These are phyloP conservation scores for Esox lucius DNA, from an alignment of 2,797 vertebrate genomes.

Conservation along the genomic window DNA sequence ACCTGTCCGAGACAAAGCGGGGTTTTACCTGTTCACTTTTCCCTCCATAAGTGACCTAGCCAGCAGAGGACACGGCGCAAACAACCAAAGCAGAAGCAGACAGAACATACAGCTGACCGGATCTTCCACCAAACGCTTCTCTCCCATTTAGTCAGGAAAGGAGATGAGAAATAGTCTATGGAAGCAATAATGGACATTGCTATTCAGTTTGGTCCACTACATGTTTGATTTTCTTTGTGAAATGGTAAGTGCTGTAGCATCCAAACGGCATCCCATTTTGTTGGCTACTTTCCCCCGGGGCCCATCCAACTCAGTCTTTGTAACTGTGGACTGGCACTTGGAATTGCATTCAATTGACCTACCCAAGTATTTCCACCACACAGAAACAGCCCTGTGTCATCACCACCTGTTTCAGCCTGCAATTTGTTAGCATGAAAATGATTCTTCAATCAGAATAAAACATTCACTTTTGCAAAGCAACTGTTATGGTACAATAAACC, in stretches of 20 bases:
- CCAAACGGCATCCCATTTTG: no score
- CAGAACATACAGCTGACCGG: neutral
- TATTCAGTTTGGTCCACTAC: neutral
- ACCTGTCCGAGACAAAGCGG: no score
- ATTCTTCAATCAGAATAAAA: no score
- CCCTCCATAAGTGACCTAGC: neutral
- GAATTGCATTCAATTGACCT: neutral
- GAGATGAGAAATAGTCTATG: neutral
- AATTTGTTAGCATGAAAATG: neutral
- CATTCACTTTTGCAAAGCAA: no score
- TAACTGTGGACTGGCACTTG: neutral
- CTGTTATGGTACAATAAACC: no score
- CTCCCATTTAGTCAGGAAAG: neutral
- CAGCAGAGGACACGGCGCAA: neutral
- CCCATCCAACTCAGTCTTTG: no score
- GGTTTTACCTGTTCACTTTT: no score
- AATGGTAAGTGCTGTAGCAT: neutral
- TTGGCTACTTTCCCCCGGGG: no score
- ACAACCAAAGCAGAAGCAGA: neutral
- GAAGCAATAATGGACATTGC: neutral
- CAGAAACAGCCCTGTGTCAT: neutral
- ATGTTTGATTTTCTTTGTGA: neutral
- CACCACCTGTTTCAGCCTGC: neutral
- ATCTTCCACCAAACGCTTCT: neutral
- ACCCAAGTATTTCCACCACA: no score